A percentile compares a stretch with the other conserved stretches of the same genome.
phyloP scores from a whole-genome alignment of 2,113 vertebrate species.

The cattle (Bos taurus) region ARS-UCD2.0 NC_037335.1:106764501-106765000 shows the following conservation, averaged over 20 bases:
- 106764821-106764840: background rate
- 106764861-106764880: background rate
- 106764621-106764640: background rate
- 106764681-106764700: background rate
- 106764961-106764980: background rate
- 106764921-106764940: background rate
- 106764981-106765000: background rate
- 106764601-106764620: background rate
- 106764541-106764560: conserved; percentile 40
- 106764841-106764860: background rate
- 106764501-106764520: background rate
- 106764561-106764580: conserved; percentile 43
- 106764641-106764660: conserved; percentile 38
- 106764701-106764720: conserved; percentile 38
- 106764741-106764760: background rate
- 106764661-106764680: background rate
- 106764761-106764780: background rate
- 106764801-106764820: background rate
- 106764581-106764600: background rate
- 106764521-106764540: conserved; percentile 15
- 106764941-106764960: background rate
- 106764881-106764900: background rate
- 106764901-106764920: background rate
- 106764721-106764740: background rate
- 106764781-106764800: background rate